Percentiles rank a stretch among this genome's conserved stretches.
Evolutionary conservation across 2,888 invertebrate species (phyloP).

Genomic region (Dusona sp.): DNA sequence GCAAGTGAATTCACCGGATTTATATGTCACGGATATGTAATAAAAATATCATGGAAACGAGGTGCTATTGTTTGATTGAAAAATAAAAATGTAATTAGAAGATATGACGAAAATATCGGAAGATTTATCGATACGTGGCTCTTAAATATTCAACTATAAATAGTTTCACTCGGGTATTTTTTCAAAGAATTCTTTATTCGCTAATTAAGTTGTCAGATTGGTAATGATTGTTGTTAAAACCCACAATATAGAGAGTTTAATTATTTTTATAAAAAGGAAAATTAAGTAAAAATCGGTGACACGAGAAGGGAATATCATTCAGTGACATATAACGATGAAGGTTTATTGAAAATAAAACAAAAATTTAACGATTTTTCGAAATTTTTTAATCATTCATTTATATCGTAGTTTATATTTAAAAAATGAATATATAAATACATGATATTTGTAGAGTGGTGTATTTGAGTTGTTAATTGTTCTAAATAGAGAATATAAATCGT

Average conservation of each 20-base stretch:
- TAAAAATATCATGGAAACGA: constrained; percentile 25
- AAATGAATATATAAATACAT: constrained; percentile 33
- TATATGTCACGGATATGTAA: constrained; percentile 9
- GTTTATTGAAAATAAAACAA: constrained; percentile 19
- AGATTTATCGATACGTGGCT: constrained; percentile 35
- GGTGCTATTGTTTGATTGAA: constrained; percentile 52
- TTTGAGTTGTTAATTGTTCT: constrained; percentile 15
- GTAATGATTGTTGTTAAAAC: constrained; percentile 71
- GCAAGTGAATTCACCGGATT: too few species aligned
- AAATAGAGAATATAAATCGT: constrained; percentile 29
- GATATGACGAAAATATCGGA: neutral
- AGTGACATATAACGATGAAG: constrained; percentile 2
- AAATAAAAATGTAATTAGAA: constrained; percentile 18
- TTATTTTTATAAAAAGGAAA: constrained; percentile 78
- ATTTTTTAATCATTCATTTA: constrained; percentile 35
- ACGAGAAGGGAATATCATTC: constrained; percentile 18
- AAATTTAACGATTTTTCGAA: constrained; percentile 45
- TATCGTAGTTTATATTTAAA: constrained; percentile 25
- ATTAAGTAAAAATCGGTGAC: constrained; percentile 20
- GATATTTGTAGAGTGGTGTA: constrained; percentile 33
- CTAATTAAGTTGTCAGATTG: constrained; percentile 59
- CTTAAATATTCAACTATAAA: constrained; percentile 4
- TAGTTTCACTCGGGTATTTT: constrained; percentile 34
- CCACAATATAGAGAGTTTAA: constrained; percentile 77
- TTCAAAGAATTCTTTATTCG: constrained; percentile 15